Conservation (phyloP, 2,113 vertebrate species). For the Tychaedon coryphoeus region DNA sequence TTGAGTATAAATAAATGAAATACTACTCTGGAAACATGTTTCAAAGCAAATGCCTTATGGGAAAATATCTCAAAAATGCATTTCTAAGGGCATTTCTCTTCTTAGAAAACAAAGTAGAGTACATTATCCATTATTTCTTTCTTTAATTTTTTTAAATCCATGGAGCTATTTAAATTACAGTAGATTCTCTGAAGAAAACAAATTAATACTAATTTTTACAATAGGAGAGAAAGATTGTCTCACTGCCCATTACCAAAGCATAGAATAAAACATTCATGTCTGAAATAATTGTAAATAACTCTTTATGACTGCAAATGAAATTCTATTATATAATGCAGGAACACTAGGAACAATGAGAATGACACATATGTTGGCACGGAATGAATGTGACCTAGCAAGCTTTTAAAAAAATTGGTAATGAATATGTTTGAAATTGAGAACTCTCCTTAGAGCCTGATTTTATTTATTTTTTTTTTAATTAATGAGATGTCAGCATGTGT, state of each 20-base stretch:
- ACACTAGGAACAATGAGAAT: not conserved
- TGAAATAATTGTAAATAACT: not conserved
- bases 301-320: not conserved
- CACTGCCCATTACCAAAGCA: not conserved
- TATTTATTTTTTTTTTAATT: not conserved
- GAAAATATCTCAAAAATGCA: not conserved
- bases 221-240: not conserved
- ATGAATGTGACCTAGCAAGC: not conserved
- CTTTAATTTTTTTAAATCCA: not conserved
- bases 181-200: not conserved
- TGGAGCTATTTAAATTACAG: not conserved
- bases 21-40: not conserved
- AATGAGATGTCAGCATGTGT: not conserved
- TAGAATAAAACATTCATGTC: not conserved
- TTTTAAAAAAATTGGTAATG: not conserved
- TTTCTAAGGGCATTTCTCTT: not conserved
- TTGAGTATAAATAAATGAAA: not conserved
- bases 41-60: not conserved
- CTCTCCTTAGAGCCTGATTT: not conserved
- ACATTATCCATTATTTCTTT: not conserved
- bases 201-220: not conserved
- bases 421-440: not conserved
- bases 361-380: not conserved
- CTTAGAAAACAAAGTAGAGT: not conserved
- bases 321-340: not conserved